phyloP scores from a whole-genome alignment of 2,113 vertebrate species.

The Planiliza haematocheilus region DNA sequence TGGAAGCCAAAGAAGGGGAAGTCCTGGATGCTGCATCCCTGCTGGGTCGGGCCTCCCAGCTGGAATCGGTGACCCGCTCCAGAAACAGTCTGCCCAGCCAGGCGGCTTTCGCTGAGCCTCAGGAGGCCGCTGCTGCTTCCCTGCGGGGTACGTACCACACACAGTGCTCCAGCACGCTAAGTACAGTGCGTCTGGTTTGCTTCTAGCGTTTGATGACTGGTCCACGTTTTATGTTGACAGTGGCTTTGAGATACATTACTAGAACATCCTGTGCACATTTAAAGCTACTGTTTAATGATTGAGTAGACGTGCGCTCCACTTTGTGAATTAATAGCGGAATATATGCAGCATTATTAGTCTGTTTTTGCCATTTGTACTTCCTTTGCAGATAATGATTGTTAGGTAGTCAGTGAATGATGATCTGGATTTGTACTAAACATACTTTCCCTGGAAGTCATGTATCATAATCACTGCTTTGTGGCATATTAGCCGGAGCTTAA shows the following conservation, averaged over 20 bases:
- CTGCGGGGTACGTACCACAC: conserved; percentile 87
- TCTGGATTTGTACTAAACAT: conserved; percentile 14
- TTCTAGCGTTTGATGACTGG: conserved; percentile 13
- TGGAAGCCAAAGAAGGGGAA: conserved; percentile 99
- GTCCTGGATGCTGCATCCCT: conserved; percentile 96
- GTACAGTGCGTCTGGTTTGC: conserved; percentile 15
- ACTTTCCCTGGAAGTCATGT: background rate
- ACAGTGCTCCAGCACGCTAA: conserved; percentile 22
- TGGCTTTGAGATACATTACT: no score
- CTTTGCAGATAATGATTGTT: background rate
- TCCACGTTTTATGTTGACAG: conserved; percentile 4
- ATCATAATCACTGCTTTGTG: background rate
- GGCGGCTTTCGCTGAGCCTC: conserved; percentile 89
- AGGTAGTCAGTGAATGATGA: background rate
- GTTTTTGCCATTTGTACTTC: background rate
- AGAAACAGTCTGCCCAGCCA: conserved; percentile 97
- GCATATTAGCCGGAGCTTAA: background rate
- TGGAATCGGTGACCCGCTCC: conserved; percentile 98
- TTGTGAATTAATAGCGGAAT: conserved; percentile 1
- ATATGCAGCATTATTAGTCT: background rate
- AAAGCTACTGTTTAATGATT: background rate
- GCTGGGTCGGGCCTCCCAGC: conserved; percentile 95
- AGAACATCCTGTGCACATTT: background rate
- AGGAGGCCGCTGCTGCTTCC: conserved; percentile 85
- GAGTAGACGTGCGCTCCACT: background rate